phyloP scores from a whole-genome alignment of 2,797 vertebrate species.

The Vespertilio murinus region DNA sequence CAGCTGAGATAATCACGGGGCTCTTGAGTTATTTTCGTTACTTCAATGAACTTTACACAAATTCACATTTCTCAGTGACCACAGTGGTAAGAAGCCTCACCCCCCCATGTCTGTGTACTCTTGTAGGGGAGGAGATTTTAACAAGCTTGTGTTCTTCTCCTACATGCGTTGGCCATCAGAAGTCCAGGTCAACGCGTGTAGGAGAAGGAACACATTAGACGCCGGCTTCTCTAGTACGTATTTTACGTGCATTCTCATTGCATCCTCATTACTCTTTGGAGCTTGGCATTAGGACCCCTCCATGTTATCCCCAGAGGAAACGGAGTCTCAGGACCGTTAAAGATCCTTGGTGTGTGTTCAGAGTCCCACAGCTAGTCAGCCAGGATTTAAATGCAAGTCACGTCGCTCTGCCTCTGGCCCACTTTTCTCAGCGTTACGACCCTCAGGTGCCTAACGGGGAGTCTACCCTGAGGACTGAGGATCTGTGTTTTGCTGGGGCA shows the following conservation, averaged over 20 bases:
- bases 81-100: background rate
- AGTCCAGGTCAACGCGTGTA: background rate
- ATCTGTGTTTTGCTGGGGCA: background rate
- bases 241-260: background rate
- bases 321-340: background rate
- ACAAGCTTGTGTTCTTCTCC: background rate
- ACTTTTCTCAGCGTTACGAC: background rate
- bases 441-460: background rate
- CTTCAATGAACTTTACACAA: background rate
- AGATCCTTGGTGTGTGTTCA: background rate
- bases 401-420: background rate
- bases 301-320: background rate
- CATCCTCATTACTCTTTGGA: background rate
- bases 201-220: background rate
- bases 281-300: background rate
- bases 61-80: background rate
- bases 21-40: conserved; percentile 14
- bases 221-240: background rate
- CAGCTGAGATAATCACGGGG: background rate
- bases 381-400: background rate
- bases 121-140: background rate
- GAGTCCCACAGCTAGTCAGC: background rate
- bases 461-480: background rate
- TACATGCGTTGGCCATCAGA: background rate
- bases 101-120: background rate